Base-by-base conservation (phyloP, 2,113 vertebrate genomes). In the Corapipo altera region DNA sequence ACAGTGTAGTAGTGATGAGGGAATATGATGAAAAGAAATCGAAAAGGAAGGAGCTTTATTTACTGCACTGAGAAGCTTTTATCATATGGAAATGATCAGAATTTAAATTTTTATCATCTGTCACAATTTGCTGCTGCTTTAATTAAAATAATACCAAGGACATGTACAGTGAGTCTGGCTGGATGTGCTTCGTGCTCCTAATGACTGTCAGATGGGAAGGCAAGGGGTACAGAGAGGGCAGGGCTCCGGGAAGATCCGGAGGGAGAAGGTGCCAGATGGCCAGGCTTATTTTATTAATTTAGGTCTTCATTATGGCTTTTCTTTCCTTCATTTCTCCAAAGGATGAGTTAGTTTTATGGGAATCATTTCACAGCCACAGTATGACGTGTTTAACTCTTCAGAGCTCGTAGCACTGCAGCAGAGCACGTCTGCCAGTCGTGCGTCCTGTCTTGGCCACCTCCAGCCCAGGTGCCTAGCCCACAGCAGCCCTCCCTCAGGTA, bases 231-330 rank as follows among this genome's bases (percentile, higher is more conserved):
- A 3, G 80, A 27, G 62, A 77, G 88, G 94, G 84, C 88, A 90
- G 54, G 67, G 9, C 92, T 83, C 91, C 57, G 7, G 93, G 81
- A 72, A 9, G 44, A 33, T 95, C 97, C 91, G 67, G 20, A 81
- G 97, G 97, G 97, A 97, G 4, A 46, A 30, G 82, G 37, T 48
- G 90, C 94, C 97, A 97, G 97, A 97, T 97, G 97, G 96, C 81
- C 64, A 16, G 82, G 84, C 80, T 96, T 62, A 41, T 95, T 96
- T 97, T 96, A 97, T 96, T 96, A 87, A 95, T 96, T 97, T 94
- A 90, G 55, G 15, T 52, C 89, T 93, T 82, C 76, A 87, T 96
- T 91, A 87, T 1, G 22, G 84, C 93, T 55, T 89, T 59, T 51
- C 85, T 74, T 91, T 46, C 59, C 91, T 80, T 78, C 66, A 2